Conservation (phyloP, 2,888 invertebrate genomes). For the Adineta ricciae region DNA sequence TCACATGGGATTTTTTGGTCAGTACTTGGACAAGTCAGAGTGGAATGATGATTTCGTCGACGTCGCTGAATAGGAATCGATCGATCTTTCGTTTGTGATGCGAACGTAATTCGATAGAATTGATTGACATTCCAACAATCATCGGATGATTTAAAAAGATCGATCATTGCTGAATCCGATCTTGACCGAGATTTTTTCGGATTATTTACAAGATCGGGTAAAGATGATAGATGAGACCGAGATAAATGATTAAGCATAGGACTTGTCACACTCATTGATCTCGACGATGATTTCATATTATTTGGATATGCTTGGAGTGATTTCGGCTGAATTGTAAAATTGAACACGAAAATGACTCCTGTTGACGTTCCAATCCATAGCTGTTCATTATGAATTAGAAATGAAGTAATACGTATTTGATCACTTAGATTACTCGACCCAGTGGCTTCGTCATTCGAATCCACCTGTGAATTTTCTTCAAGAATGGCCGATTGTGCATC, state of each 20-base stretch:
- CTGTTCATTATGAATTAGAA: neutral
- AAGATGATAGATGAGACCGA: neutral
- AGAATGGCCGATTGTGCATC: neutral
- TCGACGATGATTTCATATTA: neutral
- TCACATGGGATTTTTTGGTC: neutral
- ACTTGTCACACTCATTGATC: neutral
- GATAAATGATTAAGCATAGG: neutral
- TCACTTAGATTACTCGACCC: neutral
- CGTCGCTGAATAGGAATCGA: neutral
- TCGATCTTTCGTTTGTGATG: neutral
- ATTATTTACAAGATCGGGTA: neutral
- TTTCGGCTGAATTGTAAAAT: neutral
- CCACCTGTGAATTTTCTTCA: neutral
- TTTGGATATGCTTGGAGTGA: neutral
- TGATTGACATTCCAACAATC: neutral
- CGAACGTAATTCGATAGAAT: neutral
- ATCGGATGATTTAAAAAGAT: neutral
- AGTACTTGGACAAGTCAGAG: neutral
- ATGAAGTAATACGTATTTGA: conserved; percentile 11
- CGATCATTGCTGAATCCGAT: neutral
- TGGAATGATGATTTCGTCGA: neutral
- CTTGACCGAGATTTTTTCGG: neutral
- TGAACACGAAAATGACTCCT: neutral
- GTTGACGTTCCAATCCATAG: conserved; percentile 19
- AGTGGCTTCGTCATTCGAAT: neutral